Evolutionary conservation across 2,113 vertebrate species (phyloP), one percentile per base, ranked within the genome.

Genomic region (Takifugu bimaculatus): DNA sequence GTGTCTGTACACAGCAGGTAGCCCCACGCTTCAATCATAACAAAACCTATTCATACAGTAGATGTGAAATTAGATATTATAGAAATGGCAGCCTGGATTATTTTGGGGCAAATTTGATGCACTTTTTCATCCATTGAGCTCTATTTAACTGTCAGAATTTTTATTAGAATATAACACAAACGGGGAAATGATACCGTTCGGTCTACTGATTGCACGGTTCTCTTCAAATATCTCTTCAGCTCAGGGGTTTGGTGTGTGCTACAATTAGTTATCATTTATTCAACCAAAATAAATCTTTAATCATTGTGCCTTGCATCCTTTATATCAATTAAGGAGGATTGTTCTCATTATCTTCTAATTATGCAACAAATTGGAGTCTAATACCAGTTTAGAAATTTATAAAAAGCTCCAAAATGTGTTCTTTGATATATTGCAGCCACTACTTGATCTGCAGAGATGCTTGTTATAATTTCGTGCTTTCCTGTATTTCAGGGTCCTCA

Each of bases 401-500:
- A 6, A 6, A 4, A 32, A 32, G 29, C 7, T 39, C 9, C 7
- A 39, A 39, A 39, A 39, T 10, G 7, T 39, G 3, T 39, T 39
- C 35, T 11, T 10, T 39, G 35, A 39, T 10, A 39, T 39, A 39
- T 39, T 10, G 35, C 9, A 39, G 11, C 35, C 35, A 39, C 7
- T 39, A 3, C 3, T 32, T 6, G 3, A 32, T 20, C 20, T 43
- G 42, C 6, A 43, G 6, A 13, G 12, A 50, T 50, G 49, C 2
- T 1, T 9, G 26, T 35, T 42, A 13, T 3, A 11, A 26, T 1
- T 5, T n/a, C 14, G 2, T 7, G 2, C 6, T 35, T 39, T 54
- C 13, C 29, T 29, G 56, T 25, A 43, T 28, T 67, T n/a, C 90
- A 99, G 97, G 59, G 96, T 98, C 72, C 84, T 99, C 77, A 99